Evolutionary conservation across 2,113 vertebrate species (phyloP).

Genomic region (Dunckerocampus dactyliophorus): DNA sequence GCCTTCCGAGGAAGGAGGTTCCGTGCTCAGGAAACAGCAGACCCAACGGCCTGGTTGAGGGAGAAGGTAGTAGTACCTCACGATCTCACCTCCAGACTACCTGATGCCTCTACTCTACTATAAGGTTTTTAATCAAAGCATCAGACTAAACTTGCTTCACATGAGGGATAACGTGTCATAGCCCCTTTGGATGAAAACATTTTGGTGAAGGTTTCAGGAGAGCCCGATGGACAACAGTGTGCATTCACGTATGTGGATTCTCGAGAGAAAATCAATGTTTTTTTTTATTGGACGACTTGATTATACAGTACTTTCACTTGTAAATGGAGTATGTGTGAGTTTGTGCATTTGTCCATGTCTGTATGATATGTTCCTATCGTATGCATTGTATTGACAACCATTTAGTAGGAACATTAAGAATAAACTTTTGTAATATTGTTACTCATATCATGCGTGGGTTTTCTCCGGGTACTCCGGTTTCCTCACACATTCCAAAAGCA

Average conservation of each 20-base stretch:
- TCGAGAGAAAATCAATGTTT: conserved; percentile 15
- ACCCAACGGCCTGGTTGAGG: conserved; percentile 45
- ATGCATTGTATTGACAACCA: conserved; percentile 12
- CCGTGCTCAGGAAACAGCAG: conserved; percentile 26
- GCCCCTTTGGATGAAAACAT: conserved; percentile 10
- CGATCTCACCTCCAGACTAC: conserved; percentile 49
- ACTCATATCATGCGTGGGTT: no score
- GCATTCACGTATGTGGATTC: conserved; percentile 12
- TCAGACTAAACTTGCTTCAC: conserved; percentile 12
- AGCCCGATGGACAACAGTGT: conserved; percentile 11
- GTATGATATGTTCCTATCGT: conserved; percentile 37
- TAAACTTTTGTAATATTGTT: conserved; percentile 42
- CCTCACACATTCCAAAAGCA: no score
- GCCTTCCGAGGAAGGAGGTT: conserved; percentile 72
- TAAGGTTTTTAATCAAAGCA: conserved; percentile 13
- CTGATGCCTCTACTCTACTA: conserved; percentile 38
- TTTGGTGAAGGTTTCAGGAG: conserved; percentile 34
- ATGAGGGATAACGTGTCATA: conserved; percentile 7
- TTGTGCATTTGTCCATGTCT: conserved; percentile 7
- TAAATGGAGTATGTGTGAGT: conserved; percentile 5
- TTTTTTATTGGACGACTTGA: conserved; percentile 19
- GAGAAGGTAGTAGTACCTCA: conserved; percentile 14
- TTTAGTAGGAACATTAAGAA: conserved; percentile 42
- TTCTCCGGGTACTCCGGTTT: no score
- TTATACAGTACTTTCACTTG: conserved; percentile 14